Base-by-base conservation (phyloP, 1,140 invertebrate genomes). In the Hycleus cichorii region DNA sequence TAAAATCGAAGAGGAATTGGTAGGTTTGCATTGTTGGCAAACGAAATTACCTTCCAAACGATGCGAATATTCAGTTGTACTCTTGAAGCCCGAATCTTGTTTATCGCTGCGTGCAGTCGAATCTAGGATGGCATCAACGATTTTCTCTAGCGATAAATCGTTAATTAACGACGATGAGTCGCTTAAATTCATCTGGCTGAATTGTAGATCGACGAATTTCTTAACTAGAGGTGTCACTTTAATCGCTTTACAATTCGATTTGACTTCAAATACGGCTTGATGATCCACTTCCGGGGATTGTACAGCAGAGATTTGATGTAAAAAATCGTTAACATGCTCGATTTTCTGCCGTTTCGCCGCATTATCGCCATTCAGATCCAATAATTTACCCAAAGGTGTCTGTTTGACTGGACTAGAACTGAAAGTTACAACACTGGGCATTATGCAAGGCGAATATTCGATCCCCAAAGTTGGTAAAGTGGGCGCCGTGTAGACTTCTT, bases 251-350 rank as follows among this genome's bases (percentile, higher is more conserved):
- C 32, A 56, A 51, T 18, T 60, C 56, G 43, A 46, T 40, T 38
- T 51, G 10, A 40, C 12, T 9, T 56, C 27, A 32, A 32, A 32
- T 32, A 4, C 7, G 32, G 32, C 7, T 7, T 32, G 4, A 32
- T 32, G 4, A 1, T 76, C 70, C 50, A 77, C 75, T 46, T 78
- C 77, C 6, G 77, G 75, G 26, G 77, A 78, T 32, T 32, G 32
- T 32, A 32, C 32, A 0, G 4, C 2, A 26, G 76, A 74, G 10
- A 80, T 79, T 62, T 78, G 76, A n/a, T 79, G 73, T 6, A 80
- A 75, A 50, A 79, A 78, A 52, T 79, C 78, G 7, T 78, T 76
- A 1, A 79, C 77, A 63, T 76, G 75, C 40, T 72, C 66, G 9
- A 69, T 63, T 59, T 72, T 71, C 11, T 66, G 27, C 58, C 61